Evolutionary conservation across 2,113 vertebrate genomes (phyloP).

Genomic region (Notarius quadriscutis): DNA sequence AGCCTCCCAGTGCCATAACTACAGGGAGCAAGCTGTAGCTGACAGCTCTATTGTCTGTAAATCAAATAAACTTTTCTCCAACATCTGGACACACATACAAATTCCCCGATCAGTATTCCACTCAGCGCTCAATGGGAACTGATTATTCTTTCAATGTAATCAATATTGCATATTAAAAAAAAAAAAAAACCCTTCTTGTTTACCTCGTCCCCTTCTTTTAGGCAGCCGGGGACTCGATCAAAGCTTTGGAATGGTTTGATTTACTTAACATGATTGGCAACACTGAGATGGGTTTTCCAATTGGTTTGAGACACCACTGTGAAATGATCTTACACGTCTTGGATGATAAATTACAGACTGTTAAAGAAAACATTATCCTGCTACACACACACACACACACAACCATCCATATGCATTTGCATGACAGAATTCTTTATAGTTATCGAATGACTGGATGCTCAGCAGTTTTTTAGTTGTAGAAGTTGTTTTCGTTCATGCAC

Average conservation of each 20-base stretch:
- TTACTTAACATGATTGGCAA: constrained; percentile 32
- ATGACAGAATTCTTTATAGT: neutral
- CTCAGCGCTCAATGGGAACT: constrained; percentile 9
- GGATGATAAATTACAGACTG: constrained; percentile 28
- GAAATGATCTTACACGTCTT: constrained; percentile 6
- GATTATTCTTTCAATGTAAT: constrained; percentile 26
- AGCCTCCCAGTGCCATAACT: constrained; percentile 28
- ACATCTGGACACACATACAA: constrained; percentile 55
- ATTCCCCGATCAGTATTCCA: constrained; percentile 52
- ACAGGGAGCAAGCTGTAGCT: neutral
- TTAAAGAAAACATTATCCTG: constrained; percentile 12
- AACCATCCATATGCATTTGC: neutral
- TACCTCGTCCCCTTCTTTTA: constrained; percentile 5
- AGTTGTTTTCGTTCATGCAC: neutral
- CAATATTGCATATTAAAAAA: constrained; percentile 28
- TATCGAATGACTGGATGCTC: neutral
- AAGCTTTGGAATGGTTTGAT: constrained; percentile 13
- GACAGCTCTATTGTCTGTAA: constrained; percentile 49
- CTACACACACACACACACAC: constrained; percentile 3
- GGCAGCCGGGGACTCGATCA: constrained; percentile 20
- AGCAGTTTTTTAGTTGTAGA: neutral
- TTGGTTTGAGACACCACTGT: constrained; percentile 6
- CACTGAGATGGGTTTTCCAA: constrained; percentile 22
- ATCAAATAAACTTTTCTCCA: constrained; percentile 48
- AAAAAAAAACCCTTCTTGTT: constrained; percentile 31